Conservation (phyloP, 1,140 invertebrate species). For the Melitaea cinxia region DNA sequence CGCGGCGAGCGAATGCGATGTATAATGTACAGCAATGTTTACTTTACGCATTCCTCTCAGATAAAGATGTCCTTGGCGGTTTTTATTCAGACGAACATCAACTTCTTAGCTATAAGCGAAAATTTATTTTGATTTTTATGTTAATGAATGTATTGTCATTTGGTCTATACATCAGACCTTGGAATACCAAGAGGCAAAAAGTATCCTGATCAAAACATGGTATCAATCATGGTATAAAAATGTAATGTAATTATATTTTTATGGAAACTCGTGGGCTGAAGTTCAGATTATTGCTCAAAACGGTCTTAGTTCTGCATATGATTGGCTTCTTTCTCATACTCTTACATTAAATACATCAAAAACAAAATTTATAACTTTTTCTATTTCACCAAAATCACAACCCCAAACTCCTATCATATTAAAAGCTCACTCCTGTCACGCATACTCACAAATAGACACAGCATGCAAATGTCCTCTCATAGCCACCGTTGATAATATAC, state of each 20-base stretch:
- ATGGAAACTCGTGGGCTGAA: too few species aligned
- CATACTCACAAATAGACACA: too few species aligned
- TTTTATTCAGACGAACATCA: slow-evolving; percentile 57
- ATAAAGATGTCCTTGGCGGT: slow-evolving; percentile 77
- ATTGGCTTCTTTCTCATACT: background rate
- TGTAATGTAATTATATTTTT: too few species aligned
- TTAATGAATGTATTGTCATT: slow-evolving; percentile 13
- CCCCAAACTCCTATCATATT: too few species aligned
- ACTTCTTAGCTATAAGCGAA: slow-evolving; percentile 23
- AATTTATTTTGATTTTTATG: slow-evolving; percentile 50
- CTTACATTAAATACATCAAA: too few species aligned
- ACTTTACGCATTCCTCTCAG: slow-evolving; percentile 69
- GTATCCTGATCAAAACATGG: background rate
- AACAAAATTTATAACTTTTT: too few species aligned
- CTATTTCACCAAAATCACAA: too few species aligned
- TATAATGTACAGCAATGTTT: slow-evolving; percentile 67
- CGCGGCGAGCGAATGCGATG: slow-evolving; percentile 54
- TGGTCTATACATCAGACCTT: slow-evolving; percentile 2
- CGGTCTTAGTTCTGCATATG: too few species aligned
- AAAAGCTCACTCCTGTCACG: too few species aligned
- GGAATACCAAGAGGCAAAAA: background rate
- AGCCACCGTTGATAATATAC: too few species aligned
- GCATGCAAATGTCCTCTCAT: too few species aligned
- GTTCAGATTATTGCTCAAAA: too few species aligned
- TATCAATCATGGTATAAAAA: background rate